phyloP scores from a whole-genome alignment of 37 sponge, comb jelly and placozoan genomes.

The Spongilla lacustris region DNA sequence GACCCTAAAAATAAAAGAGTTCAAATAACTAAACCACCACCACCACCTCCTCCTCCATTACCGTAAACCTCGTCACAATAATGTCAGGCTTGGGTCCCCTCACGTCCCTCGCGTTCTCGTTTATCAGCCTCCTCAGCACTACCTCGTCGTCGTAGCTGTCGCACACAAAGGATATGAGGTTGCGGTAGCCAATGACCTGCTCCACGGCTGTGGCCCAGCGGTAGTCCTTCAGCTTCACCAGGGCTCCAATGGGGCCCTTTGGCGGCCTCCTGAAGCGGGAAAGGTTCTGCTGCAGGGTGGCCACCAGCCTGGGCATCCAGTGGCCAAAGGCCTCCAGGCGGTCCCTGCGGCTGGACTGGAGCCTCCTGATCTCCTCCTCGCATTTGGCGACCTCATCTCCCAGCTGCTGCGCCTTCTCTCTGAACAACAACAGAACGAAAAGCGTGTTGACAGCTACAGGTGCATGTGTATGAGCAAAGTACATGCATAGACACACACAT shows the following conservation, averaged over 20 bases:
- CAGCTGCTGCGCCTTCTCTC: conserved; percentile 7
- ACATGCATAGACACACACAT: not conserved
- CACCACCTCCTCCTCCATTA: not conserved
- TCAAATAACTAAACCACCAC: not conserved
- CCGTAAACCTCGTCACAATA: conserved; percentile 11
- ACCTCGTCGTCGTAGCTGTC: conserved; percentile 67
- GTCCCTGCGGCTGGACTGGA: conserved; percentile 48
- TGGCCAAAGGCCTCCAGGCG: conserved; percentile 48
- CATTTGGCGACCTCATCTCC: conserved; percentile 19
- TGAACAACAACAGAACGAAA: not conserved
- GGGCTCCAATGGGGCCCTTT: conserved; percentile 74
- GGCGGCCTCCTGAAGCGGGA: conserved; percentile 47
- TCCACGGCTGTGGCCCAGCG: conserved; percentile 82
- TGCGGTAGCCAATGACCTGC: conserved; percentile 33
- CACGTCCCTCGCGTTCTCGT: not conserved
- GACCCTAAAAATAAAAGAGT: conserved; percentile 13
- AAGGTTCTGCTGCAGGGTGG: conserved; percentile 22
- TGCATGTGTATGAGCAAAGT: no score
- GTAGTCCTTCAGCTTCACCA: conserved; percentile 65
- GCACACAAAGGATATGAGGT: conserved; percentile 61
- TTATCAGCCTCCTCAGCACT: not conserved
- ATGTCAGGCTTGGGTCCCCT: not conserved
- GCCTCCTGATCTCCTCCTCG: conserved; percentile 23
- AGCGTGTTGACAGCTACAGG: no score
- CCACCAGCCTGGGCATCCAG: conserved; percentile 58